Evolutionary conservation across 1,140 invertebrate genomes (phyloP).

Genomic region (Nasonia vitripennis): DNA sequence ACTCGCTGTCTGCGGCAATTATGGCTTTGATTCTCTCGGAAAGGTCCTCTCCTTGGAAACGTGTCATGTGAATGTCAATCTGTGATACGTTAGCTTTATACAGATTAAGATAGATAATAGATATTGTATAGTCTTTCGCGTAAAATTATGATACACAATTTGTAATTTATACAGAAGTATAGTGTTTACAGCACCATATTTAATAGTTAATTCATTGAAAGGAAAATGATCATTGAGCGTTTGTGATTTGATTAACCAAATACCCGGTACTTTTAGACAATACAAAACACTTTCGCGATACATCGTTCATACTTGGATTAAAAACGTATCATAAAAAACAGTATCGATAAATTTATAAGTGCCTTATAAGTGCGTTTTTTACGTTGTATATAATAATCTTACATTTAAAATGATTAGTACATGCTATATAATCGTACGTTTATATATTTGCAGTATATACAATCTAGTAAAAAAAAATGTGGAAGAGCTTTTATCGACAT

Average conservation of each 20-base stretch:
- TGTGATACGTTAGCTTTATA: too few relatives aligned
- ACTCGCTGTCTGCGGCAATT: too few relatives aligned
- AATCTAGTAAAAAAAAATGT: slow-evolving; percentile 42
- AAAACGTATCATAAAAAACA: slow-evolving; percentile 28
- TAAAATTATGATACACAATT: neutral
- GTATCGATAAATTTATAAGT: slow-evolving; percentile 18
- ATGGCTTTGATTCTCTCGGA: too few relatives aligned
- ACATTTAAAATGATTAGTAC: neutral
- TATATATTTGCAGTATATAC: slow-evolving; percentile 26
- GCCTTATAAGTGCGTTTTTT: slow-evolving; percentile 10
- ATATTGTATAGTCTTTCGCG: too few relatives aligned
- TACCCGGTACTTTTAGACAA: slow-evolving; percentile 9
- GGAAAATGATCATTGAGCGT: neutral
- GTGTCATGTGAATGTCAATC: too few relatives aligned
- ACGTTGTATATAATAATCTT: neutral
- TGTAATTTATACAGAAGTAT: slow-evolving; percentile 5
- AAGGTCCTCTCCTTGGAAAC: too few relatives aligned
- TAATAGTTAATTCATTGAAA: neutral
- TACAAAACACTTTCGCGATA: neutral
- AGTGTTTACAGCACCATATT: slow-evolving; percentile 1
- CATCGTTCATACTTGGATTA: neutral
- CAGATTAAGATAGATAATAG: too few relatives aligned
- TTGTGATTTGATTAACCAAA: neutral
- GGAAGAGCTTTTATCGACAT: slow-evolving; percentile 38
- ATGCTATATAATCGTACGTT: neutral